Evolutionary conservation across 2,888 invertebrate genomes (phyloP), one percentile per base, ranked within the genome.

Genomic region (Drosophila hamatofila): DNA sequence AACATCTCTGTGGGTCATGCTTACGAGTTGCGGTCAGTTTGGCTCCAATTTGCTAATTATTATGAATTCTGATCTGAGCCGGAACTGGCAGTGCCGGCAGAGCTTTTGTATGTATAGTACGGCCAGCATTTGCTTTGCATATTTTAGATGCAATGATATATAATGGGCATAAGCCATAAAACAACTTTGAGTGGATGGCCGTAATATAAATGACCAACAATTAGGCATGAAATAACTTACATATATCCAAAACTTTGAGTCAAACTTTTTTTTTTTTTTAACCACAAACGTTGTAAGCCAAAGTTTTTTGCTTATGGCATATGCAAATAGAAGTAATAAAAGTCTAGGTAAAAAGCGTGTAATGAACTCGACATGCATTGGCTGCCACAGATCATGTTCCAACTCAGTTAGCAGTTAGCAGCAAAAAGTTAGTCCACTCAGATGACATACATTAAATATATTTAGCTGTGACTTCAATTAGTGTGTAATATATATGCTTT

Each of bases 21-120:
- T 42, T 49, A 61, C 42, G 49, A 59, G 46, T 46, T 46, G 54
- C 42, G 56, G 58, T 66, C 37, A 46, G 44, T 56, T 64, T 48
- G 12, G 51, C 44, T 72, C 46, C 67, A 67, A 73, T 72, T 76
- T 25, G 59, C 69, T 84, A 84, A 85, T 88, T 79, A 77, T 85
- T 83, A 79, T 68, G 72, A 70, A 72, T 81, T 63, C 71, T 61
- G 66, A 63, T 62, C 51, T 30, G 54, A 37, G 23, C 1, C 48
- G 14, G 16, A 25, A 12, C 54, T 11, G 27, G 11, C 25, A 3
- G 46, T 11, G 25, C n/a, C 3, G 0, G 2, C n/a, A 48, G 12
- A n/a, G 27, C 60, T 42, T 49, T 51, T 27, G 62, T 42, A 44
- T 35, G 33, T 46, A 37, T 18, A 54, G 14, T 48, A 25, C 54